Evolutionary conservation across 2,113 vertebrate species (phyloP), one percentile per base, ranked within the genome.

Genomic region (Lophura nycthemera): DNA sequence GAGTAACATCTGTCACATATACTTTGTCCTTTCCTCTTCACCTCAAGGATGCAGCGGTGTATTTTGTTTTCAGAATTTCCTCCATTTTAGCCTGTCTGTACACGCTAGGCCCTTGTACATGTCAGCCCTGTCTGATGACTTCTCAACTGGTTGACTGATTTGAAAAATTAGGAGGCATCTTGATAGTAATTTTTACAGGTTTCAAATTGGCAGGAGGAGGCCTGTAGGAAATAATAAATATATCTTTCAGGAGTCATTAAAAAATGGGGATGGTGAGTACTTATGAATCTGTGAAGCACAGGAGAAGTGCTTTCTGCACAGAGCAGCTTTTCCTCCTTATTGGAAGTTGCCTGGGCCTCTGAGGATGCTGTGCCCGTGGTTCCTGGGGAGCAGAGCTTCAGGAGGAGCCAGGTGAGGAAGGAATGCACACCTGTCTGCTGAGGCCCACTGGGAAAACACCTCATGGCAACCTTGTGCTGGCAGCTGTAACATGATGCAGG

Each of bases 1-100:
- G 63, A 76, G 45, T 85, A 83, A 66, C 85, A 88, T 79, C 75
- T 95, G 79, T 63, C 82, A 36, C 38, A 27, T 86, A 25, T 32
- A 47, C 66, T 89, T 89, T 91, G 8, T 90, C 84, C 47, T 74
- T 77, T 81, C 38, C 29, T 74, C 11, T 84, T 89, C 29, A 60
- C 52, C 38, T 22, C 54, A 72, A 52, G 57, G 73, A 50, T 74
- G 16, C 32, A 27, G 85, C 27, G 11, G 8, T 78, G 27, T 50
- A 29, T 63, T 78, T 67, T 67, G 24, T 67, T 48, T 79, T 60
- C 56, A 76, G n/a, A 78, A 29, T 63, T 86, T 70, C 73, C 30
- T 24, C 78, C 10, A 10, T 57, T 89, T 87, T 79, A 56, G 48
- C 25, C 5, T 79, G 48, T 75, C 77, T 93, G 7, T 83, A 59